Evolutionary conservation across 2,888 invertebrate species (phyloP).

Genomic region (Elysia crispata): DNA sequence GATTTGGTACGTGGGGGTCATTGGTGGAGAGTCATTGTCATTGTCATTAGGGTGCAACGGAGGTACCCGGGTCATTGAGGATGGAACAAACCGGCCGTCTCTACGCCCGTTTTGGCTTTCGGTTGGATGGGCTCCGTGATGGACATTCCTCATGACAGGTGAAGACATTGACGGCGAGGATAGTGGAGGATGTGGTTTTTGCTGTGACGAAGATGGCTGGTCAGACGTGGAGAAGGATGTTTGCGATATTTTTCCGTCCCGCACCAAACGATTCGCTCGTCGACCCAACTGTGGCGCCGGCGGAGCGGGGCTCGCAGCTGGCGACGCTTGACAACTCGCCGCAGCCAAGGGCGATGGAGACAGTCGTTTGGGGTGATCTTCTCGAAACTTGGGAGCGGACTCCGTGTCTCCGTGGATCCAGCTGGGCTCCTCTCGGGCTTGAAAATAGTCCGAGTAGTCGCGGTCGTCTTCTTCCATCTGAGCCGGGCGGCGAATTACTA

Average conservation of each 20-base stretch:
- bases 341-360: not conserved
- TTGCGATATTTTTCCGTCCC: conserved; percentile 30
- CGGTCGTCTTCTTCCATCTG: conserved; percentile 71
- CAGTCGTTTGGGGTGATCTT: conserved; percentile 19
- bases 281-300: conserved; percentile 12
- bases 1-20: conserved; percentile 29
- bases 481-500: conserved; percentile 61
- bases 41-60: not conserved
- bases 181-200: not conserved
- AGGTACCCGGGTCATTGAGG: conserved; percentile 18
- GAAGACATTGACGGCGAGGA: not conserved
- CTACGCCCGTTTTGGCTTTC: not conserved
- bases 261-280: conserved; percentile 21
- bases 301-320: not conserved
- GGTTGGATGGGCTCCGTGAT: no score
- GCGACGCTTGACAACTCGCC: no score
- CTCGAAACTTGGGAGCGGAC: not conserved
- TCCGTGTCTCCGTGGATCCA: conserved; percentile 58
- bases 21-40: not conserved
- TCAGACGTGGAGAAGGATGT: not conserved
- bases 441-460: conserved; percentile 74
- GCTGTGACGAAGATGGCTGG: not conserved
- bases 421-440: conserved; percentile 72
- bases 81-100: not conserved
- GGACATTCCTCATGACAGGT: not conserved